Conservation (phyloP, 2,113 vertebrate species). For the Nesogale talazaci region DNA sequence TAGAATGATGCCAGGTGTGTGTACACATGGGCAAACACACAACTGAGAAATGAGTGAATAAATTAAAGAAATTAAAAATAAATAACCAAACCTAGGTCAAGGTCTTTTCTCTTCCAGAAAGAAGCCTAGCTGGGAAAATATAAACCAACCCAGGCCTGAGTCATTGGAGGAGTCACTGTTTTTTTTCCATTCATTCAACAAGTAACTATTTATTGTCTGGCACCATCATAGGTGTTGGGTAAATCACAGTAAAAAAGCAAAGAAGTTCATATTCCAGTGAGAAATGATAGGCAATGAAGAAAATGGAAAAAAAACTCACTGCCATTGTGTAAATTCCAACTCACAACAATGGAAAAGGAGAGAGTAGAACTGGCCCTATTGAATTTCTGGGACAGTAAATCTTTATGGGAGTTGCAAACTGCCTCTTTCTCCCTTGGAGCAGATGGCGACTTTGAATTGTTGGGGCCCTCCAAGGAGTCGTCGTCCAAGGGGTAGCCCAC, state of each 20-base stretch:
- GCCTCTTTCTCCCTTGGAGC: no score
- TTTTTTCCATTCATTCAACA: constrained; percentile 16
- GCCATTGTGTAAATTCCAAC: no score
- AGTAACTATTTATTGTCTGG: not conserved
- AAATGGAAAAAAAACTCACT: not conserved
- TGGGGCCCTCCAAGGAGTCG: no score
- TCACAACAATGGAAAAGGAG: no score
- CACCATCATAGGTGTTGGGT: not conserved
- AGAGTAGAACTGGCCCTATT: no score
- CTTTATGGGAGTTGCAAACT: no score
- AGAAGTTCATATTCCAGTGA: not conserved
- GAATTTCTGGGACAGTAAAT: no score
- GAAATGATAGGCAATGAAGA: not conserved
- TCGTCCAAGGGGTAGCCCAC: no score
- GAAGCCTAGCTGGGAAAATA: constrained; percentile 1
- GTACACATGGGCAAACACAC: not conserved
- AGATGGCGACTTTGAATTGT: no score
- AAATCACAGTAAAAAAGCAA: not conserved
- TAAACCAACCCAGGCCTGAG: not conserved
- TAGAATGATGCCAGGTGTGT: not conserved
- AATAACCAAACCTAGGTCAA: constrained; percentile 9
- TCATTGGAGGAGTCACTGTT: not conserved
- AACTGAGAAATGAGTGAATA: constrained; percentile 18
- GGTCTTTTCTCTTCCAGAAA: constrained; percentile 3
- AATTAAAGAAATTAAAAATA: not conserved